Conservation (phyloP, 2,888 invertebrate species). For the Pimpla rufipes region DNA sequence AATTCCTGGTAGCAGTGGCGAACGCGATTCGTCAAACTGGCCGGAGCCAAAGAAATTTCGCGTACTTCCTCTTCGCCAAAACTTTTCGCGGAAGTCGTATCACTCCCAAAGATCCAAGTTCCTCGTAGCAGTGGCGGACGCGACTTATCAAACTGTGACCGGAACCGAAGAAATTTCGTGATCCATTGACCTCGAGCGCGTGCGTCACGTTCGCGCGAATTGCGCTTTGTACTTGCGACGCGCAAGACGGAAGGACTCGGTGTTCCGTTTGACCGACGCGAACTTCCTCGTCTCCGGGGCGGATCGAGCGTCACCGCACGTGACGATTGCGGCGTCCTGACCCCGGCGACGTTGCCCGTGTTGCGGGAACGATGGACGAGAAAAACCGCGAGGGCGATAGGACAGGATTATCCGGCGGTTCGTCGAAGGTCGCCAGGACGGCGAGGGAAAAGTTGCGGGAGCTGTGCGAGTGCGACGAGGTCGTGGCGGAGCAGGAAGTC, state of each 20-base stretch:
- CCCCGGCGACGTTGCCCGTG: conserved; percentile 16
- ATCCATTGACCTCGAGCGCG: conserved; percentile 21
- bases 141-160: conserved; percentile 11
- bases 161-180: neutral
- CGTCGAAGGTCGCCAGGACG: conserved; percentile 41
- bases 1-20: too few relatives aligned
- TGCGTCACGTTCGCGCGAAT: conserved; percentile 15
- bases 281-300: conserved; percentile 21
- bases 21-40: too few relatives aligned
- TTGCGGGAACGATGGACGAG: conserved; percentile 55
- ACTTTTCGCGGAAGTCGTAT: neutral
- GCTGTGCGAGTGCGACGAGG: conserved; percentile 74
- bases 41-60: too few relatives aligned
- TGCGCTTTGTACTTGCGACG: neutral
- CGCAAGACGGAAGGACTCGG: conserved; percentile 20
- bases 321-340: neutral
- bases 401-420: conserved; percentile 21
- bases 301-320: neutral
- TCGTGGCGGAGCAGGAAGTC: conserved; percentile 75
- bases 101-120: conserved; percentile 34
- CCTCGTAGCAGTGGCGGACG: conserved; percentile 41
- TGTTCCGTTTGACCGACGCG: conserved; percentile 19
- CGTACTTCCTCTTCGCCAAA: too few relatives aligned
- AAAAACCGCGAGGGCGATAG: conserved; percentile 42
- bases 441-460: conserved; percentile 70